Evolutionary conservation across 2,888 invertebrate species (phyloP), one percentile per base, ranked within the genome.

Genomic region (Vanessa cardui): DNA sequence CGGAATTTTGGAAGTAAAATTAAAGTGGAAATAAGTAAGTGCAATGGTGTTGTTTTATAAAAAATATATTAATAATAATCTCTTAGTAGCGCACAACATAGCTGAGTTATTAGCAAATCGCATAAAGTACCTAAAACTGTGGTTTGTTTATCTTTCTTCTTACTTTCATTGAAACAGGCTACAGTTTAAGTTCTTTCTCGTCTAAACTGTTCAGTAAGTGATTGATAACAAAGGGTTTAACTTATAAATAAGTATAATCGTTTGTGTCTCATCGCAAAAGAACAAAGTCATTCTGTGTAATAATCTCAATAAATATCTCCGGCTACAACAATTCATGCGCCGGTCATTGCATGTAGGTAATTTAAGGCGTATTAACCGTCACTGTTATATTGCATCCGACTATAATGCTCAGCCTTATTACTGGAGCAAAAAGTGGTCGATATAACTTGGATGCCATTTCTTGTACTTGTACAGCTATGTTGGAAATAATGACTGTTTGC

Each of bases 271-370:
- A 58, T 46, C n/a, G 47, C 20, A 63, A 59, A 3, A 66, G 54
- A 47, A 69, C 26, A 52, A 31, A 7, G 62, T 60, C 54, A 61
- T 63, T 61, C 58, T 58, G 45, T 61, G 15, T 61, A 64, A 67
- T 64, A 46, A 58, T 56, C 60, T 62, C 64, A 64, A 67, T 70
- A 67, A 66, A 66, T 70, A 67, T 70, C 63, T 61, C 69, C 50
- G 66, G 54, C 33, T 46, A 33, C 18, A 39, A 64, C 63, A 60
- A 58, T 67, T 70, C 60, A 63, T 59, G 67, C 39, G 50, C 39
- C 58, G 45, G 52, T 64, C 50, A 46, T 70, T 58, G 60, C 61
- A 8, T 62, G 20, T 64, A 31, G 49, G 56, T 33, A 69, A 64
- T 50, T 61, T 63, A 39, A 59, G 49, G 45, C 39, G 56, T 63